Conservation (phyloP, 2,113 vertebrate species). For the Tetrax tetrax region DNA sequence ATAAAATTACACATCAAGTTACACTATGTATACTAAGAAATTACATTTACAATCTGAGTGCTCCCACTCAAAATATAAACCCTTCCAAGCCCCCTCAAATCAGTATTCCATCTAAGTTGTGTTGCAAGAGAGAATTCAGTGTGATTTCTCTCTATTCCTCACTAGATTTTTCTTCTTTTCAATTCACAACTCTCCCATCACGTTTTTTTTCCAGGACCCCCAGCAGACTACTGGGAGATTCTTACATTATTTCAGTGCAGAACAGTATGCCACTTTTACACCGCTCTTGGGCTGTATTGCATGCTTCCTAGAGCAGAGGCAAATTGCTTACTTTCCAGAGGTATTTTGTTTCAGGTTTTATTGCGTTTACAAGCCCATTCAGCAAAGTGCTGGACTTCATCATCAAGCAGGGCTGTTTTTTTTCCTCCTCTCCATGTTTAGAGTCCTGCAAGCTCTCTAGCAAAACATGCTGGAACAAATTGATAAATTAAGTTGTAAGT, state of each 20-base stretch:
- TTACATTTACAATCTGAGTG: background rate
- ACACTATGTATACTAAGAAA: background rate
- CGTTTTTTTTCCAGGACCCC: background rate
- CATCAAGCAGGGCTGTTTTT: background rate
- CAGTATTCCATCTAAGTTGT: background rate
- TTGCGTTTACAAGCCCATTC: background rate
- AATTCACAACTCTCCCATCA: background rate
- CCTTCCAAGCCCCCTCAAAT: background rate
- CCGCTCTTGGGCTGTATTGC: background rate
- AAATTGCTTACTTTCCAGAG: background rate
- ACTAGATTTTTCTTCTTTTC: background rate
- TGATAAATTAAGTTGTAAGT: conserved; percentile 3
- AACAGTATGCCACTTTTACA: background rate
- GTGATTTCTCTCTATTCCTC: background rate
- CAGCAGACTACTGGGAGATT: background rate
- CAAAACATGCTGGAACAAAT: background rate
- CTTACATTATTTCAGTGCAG: background rate
- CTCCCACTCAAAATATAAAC: background rate
- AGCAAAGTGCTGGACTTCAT: conserved; percentile 37
- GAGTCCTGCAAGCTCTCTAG: background rate
- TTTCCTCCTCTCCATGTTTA: background rate
- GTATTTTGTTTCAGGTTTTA: conserved; percentile 28
- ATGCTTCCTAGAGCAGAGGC: background rate
- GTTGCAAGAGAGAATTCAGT: background rate
- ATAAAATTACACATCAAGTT: background rate